These are phyloP conservation scores for Gobio occitaniae DNA, from an alignment of 2,797 vertebrate species.

Conservation along the genomic window DNA sequence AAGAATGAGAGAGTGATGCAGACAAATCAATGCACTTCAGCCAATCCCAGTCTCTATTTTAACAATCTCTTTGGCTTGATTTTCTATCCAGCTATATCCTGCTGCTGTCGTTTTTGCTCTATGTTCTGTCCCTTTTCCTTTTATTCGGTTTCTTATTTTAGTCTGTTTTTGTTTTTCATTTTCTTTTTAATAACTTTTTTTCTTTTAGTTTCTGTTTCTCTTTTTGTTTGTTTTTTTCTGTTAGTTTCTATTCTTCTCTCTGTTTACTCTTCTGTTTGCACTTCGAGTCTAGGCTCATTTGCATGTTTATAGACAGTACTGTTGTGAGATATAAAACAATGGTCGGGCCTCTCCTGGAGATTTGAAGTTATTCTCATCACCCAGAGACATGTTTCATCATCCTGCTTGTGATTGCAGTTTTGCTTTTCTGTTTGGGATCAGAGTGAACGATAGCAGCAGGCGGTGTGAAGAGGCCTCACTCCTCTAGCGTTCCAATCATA, in stretches of 20 bases:
- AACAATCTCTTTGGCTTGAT: conserved; percentile 17
- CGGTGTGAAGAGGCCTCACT: conserved; percentile 60
- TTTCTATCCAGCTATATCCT: conserved; percentile 13
- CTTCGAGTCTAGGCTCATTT: conserved; percentile 72
- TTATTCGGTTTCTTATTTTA: background rate
- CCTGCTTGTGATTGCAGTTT: conserved; percentile 72
- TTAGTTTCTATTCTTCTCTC: conserved; percentile 53
- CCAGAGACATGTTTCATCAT: conserved; percentile 72
- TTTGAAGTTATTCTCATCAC: conserved; percentile 70
- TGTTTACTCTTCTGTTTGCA: conserved; percentile 64
- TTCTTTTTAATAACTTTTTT: conserved; percentile 1
- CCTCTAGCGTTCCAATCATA: conserved; percentile 61
- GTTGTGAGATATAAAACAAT: conserved; percentile 69
- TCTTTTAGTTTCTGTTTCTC: background rate
- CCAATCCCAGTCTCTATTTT: conserved; percentile 24
- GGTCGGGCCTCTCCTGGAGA: conserved; percentile 68
- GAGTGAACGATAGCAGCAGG: conserved; percentile 72
- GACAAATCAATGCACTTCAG: conserved; percentile 51
- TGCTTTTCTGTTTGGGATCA: conserved; percentile 75
- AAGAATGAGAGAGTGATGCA: conserved; percentile 39
- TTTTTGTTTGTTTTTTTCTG: conserved; percentile 13
- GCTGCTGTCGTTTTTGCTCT: conserved; percentile 19
- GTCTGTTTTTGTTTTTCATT: background rate
- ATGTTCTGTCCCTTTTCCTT: background rate
- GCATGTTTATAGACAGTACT: conserved; percentile 78